phyloP scores from a whole-genome alignment of 2,888 invertebrate genomes.

The Apodemia mormo region DNA sequence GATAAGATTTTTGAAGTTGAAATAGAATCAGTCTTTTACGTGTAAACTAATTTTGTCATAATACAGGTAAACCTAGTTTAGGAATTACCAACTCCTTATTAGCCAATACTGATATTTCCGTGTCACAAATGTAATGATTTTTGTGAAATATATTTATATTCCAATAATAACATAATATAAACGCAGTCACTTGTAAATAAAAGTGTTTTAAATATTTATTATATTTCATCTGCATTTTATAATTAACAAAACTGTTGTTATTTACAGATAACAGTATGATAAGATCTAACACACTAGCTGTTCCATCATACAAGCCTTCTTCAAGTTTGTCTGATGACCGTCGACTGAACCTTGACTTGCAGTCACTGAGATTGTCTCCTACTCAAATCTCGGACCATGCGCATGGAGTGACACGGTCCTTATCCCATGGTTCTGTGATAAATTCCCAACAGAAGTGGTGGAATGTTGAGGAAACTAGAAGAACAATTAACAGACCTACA shows the following conservation, averaged over 20 bases:
- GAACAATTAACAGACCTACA: conserved; percentile 79
- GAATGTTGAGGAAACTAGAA: conserved; percentile 70
- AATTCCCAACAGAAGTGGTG: conserved; percentile 76
- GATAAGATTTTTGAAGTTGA: too few relatives aligned
- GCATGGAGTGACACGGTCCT: conserved; percentile 81
- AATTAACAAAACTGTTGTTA: conserved; percentile 9
- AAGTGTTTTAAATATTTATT: not conserved
- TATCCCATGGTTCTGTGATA: conserved; percentile 85
- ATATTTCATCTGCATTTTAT: too few relatives aligned
- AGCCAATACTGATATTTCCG: too few relatives aligned
- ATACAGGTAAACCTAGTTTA: too few relatives aligned
- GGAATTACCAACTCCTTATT: too few relatives aligned
- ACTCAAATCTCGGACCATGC: conserved; percentile 67
- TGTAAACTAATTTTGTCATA: too few relatives aligned
- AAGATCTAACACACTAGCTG: conserved; percentile 77
- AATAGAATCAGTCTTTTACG: too few relatives aligned
- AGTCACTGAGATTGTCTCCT: conserved; percentile 64
- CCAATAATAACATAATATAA: too few relatives aligned
- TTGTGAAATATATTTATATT: too few relatives aligned
- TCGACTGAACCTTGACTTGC: conserved; percentile 64
- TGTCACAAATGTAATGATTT: too few relatives aligned
- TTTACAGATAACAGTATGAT: conserved; percentile 76
- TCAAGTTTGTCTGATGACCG: conserved; percentile 63
- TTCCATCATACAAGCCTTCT: conserved; percentile 73
- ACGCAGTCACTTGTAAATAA: too few relatives aligned